A percentile compares a stretch with the other conserved stretches of the same genome.
These are phyloP conservation scores for Euproctis similis DNA, from an alignment of 2,888 invertebrate species.

Conservation along the genomic window DNA sequence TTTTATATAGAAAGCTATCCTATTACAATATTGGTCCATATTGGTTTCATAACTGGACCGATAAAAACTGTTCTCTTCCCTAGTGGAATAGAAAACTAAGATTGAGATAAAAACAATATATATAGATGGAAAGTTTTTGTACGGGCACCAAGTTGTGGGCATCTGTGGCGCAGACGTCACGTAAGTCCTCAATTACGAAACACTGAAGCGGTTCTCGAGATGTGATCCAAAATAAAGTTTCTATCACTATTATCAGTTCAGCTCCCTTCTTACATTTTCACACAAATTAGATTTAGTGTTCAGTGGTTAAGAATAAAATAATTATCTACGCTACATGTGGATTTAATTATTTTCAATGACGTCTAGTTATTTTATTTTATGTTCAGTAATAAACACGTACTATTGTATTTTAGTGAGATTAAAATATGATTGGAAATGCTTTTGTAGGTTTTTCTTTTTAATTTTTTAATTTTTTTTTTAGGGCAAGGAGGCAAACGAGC, in stretches of 20 bases:
- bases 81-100: constrained; percentile 56
- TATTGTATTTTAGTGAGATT: no score
- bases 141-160: constrained; percentile 51
- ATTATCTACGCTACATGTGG: no score
- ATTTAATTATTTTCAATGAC: constrained; percentile 3
- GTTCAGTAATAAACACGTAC: no score
- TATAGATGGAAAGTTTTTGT: constrained; percentile 64
- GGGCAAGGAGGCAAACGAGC: no score
- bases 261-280: constrained; percentile 31
- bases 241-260: constrained; percentile 57
- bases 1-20: constrained; percentile 33
- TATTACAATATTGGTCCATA: constrained; percentile 42
- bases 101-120: constrained; percentile 71
- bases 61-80: constrained; percentile 43
- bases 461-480: no score
- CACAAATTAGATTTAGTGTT: constrained; percentile 26
- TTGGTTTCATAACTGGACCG: constrained; percentile 42
- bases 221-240: constrained; percentile 60
- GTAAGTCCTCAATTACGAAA: constrained; percentile 74
- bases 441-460: no score
- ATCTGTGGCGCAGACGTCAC: constrained; percentile 66
- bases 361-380: no score
- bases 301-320: no score
- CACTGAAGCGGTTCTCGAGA: constrained; percentile 58
- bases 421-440: no score